These are phyloP conservation scores for Torymus texanus DNA, from an alignment of 2,888 invertebrate genomes.

Conservation along the genomic window DNA sequence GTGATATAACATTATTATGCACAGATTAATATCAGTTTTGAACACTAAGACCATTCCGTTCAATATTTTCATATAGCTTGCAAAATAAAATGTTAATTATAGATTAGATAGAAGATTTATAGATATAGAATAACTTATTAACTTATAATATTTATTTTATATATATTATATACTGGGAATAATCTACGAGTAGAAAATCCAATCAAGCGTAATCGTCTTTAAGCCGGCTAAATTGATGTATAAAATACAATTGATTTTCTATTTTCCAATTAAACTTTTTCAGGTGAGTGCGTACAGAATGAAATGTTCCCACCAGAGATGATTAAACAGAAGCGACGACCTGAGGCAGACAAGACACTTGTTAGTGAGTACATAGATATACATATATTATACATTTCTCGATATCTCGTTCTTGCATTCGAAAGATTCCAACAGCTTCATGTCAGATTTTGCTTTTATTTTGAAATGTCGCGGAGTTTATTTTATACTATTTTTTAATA, in stretches of 20 bases:
- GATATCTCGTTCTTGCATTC: not conserved
- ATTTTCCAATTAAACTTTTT: constrained; percentile 55
- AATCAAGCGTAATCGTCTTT: constrained; percentile 1
- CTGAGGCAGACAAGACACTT: constrained; percentile 48
- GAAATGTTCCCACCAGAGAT: constrained; percentile 79
- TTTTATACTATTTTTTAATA: too few species aligned
- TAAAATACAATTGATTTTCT: constrained; percentile 21
- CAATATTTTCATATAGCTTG: too few species aligned
- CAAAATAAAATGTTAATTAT: too few species aligned
- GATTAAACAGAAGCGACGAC: constrained; percentile 76
- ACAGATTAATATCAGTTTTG: too few species aligned
- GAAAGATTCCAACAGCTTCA: too few species aligned
- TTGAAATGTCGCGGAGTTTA: too few species aligned
- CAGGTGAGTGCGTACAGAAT: constrained; percentile 79
- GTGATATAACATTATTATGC: too few species aligned
- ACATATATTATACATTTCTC: not conserved
- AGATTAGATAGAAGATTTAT: too few species aligned
- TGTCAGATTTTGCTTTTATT: too few species aligned
- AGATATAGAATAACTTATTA: not conserved
- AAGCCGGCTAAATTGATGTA: not conserved
- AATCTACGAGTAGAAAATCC: not conserved
- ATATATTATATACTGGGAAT: too few species aligned
- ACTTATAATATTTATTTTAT: constrained; percentile 11
- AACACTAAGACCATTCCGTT: too few species aligned
- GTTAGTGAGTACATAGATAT: constrained; percentile 46